Evolutionary conservation across 2,888 invertebrate species (phyloP).

Genomic region (Hydraecia micacea): DNA sequence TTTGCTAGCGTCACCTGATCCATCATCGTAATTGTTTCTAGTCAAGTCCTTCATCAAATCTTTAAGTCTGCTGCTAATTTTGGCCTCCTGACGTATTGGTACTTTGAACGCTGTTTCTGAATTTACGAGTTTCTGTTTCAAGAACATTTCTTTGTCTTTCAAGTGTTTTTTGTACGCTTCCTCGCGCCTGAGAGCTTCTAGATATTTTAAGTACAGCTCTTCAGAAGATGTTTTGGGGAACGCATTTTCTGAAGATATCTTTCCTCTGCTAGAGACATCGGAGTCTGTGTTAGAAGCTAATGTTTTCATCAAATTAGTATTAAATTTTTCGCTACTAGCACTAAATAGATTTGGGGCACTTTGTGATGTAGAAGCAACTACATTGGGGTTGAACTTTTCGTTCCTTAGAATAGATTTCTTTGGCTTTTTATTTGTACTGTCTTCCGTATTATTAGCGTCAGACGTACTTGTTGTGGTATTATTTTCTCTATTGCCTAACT

Average conservation of each 20-base stretch:
- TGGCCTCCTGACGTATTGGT: conserved; percentile 68
- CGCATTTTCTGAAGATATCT: conserved; percentile 77
- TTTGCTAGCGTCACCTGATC: conserved; percentile 88
- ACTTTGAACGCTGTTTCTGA: conserved; percentile 78
- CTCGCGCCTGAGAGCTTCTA: conserved; percentile 83
- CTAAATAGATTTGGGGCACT: conserved; percentile 84
- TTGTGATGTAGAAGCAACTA: conserved; percentile 84
- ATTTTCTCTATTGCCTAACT: conserved; percentile 70
- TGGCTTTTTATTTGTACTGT: conserved; percentile 75
- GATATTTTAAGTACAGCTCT: conserved; percentile 83
- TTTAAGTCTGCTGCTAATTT: conserved; percentile 77
- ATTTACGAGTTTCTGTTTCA: conserved; percentile 83
- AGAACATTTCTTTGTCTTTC: conserved; percentile 83
- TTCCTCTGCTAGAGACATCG: conserved; percentile 81
- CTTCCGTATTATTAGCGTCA: conserved; percentile 78
- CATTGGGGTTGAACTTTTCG: conserved; percentile 82
- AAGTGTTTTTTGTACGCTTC: conserved; percentile 83
- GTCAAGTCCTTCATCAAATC: conserved; percentile 85
- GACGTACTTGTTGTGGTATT: conserved; percentile 85
- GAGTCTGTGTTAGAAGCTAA: conserved; percentile 80
- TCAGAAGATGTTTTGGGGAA: conserved; percentile 83
- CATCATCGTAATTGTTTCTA: conserved; percentile 86
- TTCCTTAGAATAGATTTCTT: conserved; percentile 84
- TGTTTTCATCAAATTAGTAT: conserved; percentile 70
- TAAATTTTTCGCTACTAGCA: conserved; percentile 67